Evolutionary conservation across 2,888 invertebrate genomes (phyloP), one percentile per base, ranked within the genome.

Genomic region (Ichneumon xanthorius): DNA sequence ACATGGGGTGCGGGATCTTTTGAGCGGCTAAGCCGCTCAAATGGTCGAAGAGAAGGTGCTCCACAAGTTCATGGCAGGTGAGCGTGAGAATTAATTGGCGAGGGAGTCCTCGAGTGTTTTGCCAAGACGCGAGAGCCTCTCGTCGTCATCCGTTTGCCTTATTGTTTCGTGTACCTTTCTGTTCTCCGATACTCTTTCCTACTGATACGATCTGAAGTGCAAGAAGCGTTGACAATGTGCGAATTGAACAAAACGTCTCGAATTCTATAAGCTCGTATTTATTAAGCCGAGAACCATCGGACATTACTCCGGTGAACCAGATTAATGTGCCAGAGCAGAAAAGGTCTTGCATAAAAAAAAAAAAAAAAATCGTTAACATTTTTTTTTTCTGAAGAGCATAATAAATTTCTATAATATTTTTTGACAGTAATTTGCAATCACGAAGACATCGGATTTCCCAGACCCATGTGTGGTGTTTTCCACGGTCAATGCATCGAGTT

Each of bases 41-140:
- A 80, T 86, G 86, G 85, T 86, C 85, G 85, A 84, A 85, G 80
- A 63, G 58, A 83, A 86, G 79, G 79, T 79, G 85, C 80, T 19
- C 37, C 63, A 45, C 55, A 67, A 26, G 65, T 50, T 26, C 33
- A 48, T 26, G 53, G 63, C 88, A 85, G 87, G 87, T 88, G 87
- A 87, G 81, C 87, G 86, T 88, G 88, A 82, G 86, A 88, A 88
- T 87, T 86, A 86, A 84, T 87, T 88, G 77, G 77, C 71, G 72
- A 19, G 78, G 40, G 22, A 58, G 37, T 50, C 53, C 63, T 80
- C 37, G 33, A 22, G 65, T 73, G 75, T 65, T 76, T 26, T 48
- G 65, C 14, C 65, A 53, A 50, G 65, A 75, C 63, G 33, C 26
- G 40, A 37, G 14, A 50, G 19, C 37, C 30, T 53, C 37, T 37